Evolutionary conservation across 2,113 vertebrate species (phyloP), one percentile per base, ranked within the genome.

Genomic region (Hippocampus guttulatus): DNA sequence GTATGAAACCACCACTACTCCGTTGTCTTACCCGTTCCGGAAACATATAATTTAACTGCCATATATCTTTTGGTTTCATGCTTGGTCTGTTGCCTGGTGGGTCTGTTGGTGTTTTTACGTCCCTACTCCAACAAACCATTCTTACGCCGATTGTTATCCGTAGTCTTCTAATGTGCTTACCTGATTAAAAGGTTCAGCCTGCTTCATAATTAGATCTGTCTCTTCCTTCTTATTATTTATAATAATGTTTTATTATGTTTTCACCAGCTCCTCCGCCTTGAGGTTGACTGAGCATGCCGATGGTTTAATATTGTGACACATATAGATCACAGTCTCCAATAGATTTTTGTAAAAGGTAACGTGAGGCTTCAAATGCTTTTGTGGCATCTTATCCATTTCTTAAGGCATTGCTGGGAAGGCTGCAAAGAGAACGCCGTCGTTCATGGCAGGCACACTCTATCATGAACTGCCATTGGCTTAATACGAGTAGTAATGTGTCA

Each of bases 21-120:
- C 52, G 75, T 75, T 84, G 69, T 73, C 76, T 71, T 63, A 74
- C 54, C 15, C 64, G 62, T 78, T 81, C 72, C 60, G 8, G 30
- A 72, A 54, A 77, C 69, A 51, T 10, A 70, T 70, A 51, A 7
- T 47, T 49, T 66, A 73, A 76, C 71, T 69, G 43, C 27, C 25
- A 57, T 55, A 38, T 60, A 27, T 69, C 30, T 69, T 20, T 27
- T 27, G 15, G 47, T 47, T 65, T 64, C 3, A 68, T 18, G 47
- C 21, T 27, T 47, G 23, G 47, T 47, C 47, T 64, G 3, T 71
- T 18, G 47, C 21, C 64, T 51, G 43, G 0, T 27, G 51, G 8
- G 9, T 3, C 54, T 9, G 52, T 45, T 40, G 3, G 5, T 10
- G n/a, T 20, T 52, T 69, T 67, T 60, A 8, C 73, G 64, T 60